Conservation (phyloP, 2,888 invertebrate genomes). For the Drosophila subquinaria region DNA sequence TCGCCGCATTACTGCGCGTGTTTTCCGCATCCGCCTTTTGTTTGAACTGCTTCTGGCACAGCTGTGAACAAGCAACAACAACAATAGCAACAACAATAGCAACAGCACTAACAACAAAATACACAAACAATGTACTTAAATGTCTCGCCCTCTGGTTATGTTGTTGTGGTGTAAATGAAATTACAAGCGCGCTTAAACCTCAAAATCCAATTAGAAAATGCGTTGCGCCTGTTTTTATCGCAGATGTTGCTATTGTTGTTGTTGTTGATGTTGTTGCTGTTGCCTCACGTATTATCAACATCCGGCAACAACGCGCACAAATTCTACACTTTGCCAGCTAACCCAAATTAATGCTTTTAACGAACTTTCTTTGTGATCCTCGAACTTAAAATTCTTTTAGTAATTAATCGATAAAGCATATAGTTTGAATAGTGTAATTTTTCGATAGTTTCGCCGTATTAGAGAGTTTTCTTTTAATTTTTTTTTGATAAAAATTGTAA, state of each 20-base stretch:
- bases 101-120: constrained; percentile 30
- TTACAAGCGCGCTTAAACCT: constrained; percentile 80
- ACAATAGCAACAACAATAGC: constrained; percentile 14
- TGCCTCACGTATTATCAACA: constrained; percentile 23
- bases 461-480: too few species aligned
- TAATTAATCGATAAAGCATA: background rate
- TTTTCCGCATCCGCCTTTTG: constrained; percentile 72
- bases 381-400: background rate
- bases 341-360: constrained; percentile 17
- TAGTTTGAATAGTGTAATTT: background rate
- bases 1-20: constrained; percentile 64
- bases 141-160: constrained; percentile 47
- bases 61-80: constrained; percentile 48
- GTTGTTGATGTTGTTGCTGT: constrained; percentile 30
- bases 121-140: constrained; percentile 77
- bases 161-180: constrained; percentile 74
- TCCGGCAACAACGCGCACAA: constrained; percentile 41
- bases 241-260: constrained; percentile 48
- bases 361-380: background rate
- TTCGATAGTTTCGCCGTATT: background rate
- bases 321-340: constrained; percentile 7
- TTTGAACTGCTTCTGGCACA: constrained; percentile 49
- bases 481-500: too few species aligned
- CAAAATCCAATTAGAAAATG: constrained; percentile 79
- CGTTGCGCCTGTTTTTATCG: constrained; percentile 59